A percentile compares a stretch with the other conserved stretches of the same genome.
Evolutionary conservation across 2,797 vertebrate genomes (phyloP).

Genomic region (Lateolabrax maculatus): DNA sequence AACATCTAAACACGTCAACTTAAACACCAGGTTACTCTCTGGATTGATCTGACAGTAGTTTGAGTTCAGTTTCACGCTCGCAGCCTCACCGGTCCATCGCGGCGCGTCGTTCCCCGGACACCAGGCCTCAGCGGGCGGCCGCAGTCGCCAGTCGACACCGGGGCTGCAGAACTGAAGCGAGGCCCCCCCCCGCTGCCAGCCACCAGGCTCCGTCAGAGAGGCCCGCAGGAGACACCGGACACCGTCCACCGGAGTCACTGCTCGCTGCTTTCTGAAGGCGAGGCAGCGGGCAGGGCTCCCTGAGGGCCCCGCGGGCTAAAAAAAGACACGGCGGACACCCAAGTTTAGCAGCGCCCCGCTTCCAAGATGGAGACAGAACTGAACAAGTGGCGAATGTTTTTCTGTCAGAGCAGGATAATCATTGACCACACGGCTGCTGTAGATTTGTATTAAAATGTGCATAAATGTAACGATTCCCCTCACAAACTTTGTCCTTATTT

Average conservation of each 20-base stretch:
- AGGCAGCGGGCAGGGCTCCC: not conserved
- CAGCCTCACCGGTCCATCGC: constrained; percentile 77
- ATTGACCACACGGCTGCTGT: not conserved
- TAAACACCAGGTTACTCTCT: accelerated
- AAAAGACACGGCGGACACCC: constrained; percentile 40
- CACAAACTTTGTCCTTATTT: not conserved
- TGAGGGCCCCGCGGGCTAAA: constrained; percentile 26
- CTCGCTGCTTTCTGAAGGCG: not conserved
- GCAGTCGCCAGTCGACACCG: constrained; percentile 47
- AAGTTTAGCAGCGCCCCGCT: constrained; percentile 4
- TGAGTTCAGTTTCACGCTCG: accelerated
- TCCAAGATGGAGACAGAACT: constrained; percentile 7
- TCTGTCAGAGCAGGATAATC: not conserved
- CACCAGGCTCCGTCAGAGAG: too few species aligned
- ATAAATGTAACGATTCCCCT: not conserved
- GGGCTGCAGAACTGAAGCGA: constrained; percentile 24
- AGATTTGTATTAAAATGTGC: not conserved
- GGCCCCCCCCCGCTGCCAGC: accelerated
- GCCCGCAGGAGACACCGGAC: not conserved
- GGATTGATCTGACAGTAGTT: not conserved
- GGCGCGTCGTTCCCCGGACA: constrained; percentile 12
- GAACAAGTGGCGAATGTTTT: not conserved
- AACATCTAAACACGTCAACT: not conserved
- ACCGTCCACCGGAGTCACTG: not conserved
- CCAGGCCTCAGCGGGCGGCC: constrained; percentile 42